Percentiles rank a stretch among this genome's conserved stretches.
Conservation (phyloP, 2,113 vertebrate species). For the Craseonycteris thonglongyai region DNA sequence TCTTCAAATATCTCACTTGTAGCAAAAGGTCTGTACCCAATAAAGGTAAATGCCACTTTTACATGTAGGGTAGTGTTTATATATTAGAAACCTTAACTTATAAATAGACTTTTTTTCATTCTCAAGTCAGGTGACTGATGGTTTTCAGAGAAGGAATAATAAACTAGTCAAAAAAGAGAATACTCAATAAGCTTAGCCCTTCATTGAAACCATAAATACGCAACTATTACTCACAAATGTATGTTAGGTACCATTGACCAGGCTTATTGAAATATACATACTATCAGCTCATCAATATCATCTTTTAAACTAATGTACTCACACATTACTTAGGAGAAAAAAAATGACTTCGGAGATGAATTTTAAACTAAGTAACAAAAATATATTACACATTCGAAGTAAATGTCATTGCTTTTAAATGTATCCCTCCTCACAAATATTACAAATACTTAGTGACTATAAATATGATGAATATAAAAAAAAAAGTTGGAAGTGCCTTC, state of each 20-base stretch:
- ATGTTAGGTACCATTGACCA: conserved; percentile 49
- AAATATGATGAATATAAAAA: conserved; percentile 33
- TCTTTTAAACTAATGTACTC: conserved; percentile 31
- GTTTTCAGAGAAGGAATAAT: conserved; percentile 44
- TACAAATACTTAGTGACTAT: conserved; percentile 5
- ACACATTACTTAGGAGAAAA: background rate
- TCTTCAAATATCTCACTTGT: conserved; percentile 15
- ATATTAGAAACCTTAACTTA: conserved; percentile 6
- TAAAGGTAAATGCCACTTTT: conserved; percentile 54
- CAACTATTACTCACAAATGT: conserved; percentile 40
- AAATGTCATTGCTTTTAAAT: conserved; percentile 27
- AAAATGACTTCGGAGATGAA: conserved; percentile 51
- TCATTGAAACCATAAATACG: conserved; percentile 1
- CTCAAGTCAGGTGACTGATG: conserved; percentile 27
- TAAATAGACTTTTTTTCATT: background rate
- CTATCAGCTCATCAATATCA: conserved; percentile 4
- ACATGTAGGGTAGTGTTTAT: background rate
- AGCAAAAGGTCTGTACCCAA: background rate
- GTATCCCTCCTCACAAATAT: conserved; percentile 31
- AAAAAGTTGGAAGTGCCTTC: conserved; percentile 19
- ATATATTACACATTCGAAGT: conserved; percentile 25
- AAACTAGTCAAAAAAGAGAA: conserved; percentile 11
- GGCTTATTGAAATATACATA: conserved; percentile 52
- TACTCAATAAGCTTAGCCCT: conserved; percentile 22
- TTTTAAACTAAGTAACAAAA: conserved; percentile 47